Percentiles rank a stretch among this genome's conserved stretches.
These are phyloP conservation scores for Lutraria rhynchaena DNA, from an alignment of 1,140 invertebrate genomes.

Conservation along the genomic window DNA sequence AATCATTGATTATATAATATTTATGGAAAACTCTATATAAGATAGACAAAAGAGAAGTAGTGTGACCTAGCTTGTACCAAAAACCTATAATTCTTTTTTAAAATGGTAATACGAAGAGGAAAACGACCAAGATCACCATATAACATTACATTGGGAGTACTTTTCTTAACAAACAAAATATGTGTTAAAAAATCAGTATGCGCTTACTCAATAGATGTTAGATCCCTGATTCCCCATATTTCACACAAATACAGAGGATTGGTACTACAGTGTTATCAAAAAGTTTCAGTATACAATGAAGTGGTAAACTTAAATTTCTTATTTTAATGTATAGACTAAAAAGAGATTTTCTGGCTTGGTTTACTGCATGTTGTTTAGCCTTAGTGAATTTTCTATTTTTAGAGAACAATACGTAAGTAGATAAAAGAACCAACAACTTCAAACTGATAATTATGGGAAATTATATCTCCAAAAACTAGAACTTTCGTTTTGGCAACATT, in stretches of 20 bases:
- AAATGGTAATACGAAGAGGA: slow-evolving; percentile 5
- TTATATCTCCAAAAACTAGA: not conserved
- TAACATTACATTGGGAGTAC: slow-evolving; percentile 1
- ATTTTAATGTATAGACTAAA: not conserved
- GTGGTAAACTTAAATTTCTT: slow-evolving; percentile 3
- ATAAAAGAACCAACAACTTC: not conserved
- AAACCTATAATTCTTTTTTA: too few species aligned
- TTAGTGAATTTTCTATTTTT: not conserved
- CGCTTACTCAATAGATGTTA: slow-evolving; percentile 1
- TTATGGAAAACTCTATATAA: not conserved
- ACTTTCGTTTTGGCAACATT: slow-evolving; percentile 22
- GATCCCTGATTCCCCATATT: slow-evolving; percentile 10
- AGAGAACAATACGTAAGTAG: not conserved
- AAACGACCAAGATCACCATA: slow-evolving; percentile 17
- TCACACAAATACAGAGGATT: slow-evolving; percentile 19
- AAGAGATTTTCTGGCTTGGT: slow-evolving; percentile 19
- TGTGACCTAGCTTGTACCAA: too few species aligned
- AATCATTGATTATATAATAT: slow-evolving; percentile 22
- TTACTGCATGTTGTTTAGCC: too few species aligned
- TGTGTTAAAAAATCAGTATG: slow-evolving; percentile 22
- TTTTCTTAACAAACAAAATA: slow-evolving; percentile 1
- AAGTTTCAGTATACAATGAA: slow-evolving; percentile 17
- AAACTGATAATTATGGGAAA: not conserved
- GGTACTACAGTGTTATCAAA: slow-evolving; percentile 20
- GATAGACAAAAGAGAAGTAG: too few species aligned